Conservation (phyloP, 2,888 invertebrate species). For the Sarcophaga variegata region DNA sequence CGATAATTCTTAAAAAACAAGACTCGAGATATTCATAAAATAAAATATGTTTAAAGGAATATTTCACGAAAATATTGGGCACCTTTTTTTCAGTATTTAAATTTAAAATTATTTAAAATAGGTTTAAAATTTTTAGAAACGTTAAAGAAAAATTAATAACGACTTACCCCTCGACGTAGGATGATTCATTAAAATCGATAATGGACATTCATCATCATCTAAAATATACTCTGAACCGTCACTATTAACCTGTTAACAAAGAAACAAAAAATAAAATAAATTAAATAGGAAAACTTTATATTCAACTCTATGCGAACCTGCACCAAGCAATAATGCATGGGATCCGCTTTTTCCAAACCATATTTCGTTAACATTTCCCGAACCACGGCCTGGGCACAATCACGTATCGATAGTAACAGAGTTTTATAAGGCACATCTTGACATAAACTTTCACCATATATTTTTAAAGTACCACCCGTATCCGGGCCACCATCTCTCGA, state of each 20-base stretch:
- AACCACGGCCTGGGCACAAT: conserved; percentile 95
- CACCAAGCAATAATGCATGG: conserved; percentile 95
- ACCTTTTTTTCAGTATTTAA: too few relatives aligned
- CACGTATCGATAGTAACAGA: conserved; percentile 94
- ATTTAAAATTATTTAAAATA: too few relatives aligned
- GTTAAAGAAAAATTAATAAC: neutral
- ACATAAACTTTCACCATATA: conserved; percentile 97
- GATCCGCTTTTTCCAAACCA: conserved; percentile 94
- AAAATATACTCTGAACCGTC: conserved; percentile 93
- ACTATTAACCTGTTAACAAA: conserved; percentile 84
- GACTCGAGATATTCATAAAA: too few relatives aligned
- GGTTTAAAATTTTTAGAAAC: too few relatives aligned
- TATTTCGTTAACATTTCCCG: conserved; percentile 98
- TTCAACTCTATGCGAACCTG: conserved; percentile 84
- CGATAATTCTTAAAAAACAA: too few relatives aligned
- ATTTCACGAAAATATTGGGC: too few relatives aligned
- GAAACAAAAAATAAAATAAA: conserved; percentile 36
- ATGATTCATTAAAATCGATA: conserved; percentile 96
- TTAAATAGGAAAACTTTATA: neutral
- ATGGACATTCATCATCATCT: conserved; percentile 98
- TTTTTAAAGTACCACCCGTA: conserved; percentile 94
- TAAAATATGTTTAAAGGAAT: too few relatives aligned
- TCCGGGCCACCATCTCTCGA: conserved; percentile 97
- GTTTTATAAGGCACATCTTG: conserved; percentile 99
- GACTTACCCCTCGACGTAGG: conserved; percentile 92